Conservation (phyloP, 2,113 vertebrate species). For the Oryzias curvinotus region DNA sequence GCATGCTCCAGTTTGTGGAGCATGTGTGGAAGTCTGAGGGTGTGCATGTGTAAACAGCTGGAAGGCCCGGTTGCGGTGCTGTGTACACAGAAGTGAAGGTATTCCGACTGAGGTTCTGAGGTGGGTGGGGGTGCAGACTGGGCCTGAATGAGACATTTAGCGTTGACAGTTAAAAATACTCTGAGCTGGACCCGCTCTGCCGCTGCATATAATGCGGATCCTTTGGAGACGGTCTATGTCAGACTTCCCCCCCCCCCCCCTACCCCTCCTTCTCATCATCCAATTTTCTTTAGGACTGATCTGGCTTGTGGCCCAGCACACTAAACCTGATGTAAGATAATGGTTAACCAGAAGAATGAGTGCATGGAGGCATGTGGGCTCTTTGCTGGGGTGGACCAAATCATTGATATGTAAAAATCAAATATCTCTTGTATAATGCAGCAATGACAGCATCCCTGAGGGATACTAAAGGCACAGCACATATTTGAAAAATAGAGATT, state of each 20-base stretch:
- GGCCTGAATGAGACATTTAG: constrained; percentile 78
- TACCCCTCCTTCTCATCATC: constrained; percentile 28
- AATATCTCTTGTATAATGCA: constrained; percentile 31
- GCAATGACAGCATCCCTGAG: constrained; percentile 10
- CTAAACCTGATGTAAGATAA: constrained; percentile 72
- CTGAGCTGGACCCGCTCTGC: constrained; percentile 31
- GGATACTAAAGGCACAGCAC: constrained; percentile 29
- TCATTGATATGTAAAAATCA: constrained; percentile 63
- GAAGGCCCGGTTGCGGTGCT: constrained; percentile 64
- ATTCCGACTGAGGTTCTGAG: constrained; percentile 73
- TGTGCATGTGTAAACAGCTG: constrained; percentile 70
- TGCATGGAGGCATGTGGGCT: constrained; percentile 58
- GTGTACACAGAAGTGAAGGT: constrained; percentile 72
- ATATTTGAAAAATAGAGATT: constrained; percentile 33
- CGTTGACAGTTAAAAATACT: constrained; percentile 75
- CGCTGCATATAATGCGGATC: constrained; percentile 34
- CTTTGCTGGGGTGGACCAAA: constrained; percentile 31
- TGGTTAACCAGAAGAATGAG: constrained; percentile 73
- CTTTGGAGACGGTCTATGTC: constrained; percentile 10
- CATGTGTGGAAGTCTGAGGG: constrained; percentile 37
- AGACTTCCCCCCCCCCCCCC: not conserved
- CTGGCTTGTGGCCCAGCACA: constrained; percentile 54
- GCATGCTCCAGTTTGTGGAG: constrained; percentile 42
- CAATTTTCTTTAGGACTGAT: constrained; percentile 55
- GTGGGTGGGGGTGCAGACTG: constrained; percentile 53